A percentile compares a stretch with the other conserved stretches of the same genome.
phyloP scores from a whole-genome alignment of 2,888 invertebrate species.

The Chelonus formosanus region DNA sequence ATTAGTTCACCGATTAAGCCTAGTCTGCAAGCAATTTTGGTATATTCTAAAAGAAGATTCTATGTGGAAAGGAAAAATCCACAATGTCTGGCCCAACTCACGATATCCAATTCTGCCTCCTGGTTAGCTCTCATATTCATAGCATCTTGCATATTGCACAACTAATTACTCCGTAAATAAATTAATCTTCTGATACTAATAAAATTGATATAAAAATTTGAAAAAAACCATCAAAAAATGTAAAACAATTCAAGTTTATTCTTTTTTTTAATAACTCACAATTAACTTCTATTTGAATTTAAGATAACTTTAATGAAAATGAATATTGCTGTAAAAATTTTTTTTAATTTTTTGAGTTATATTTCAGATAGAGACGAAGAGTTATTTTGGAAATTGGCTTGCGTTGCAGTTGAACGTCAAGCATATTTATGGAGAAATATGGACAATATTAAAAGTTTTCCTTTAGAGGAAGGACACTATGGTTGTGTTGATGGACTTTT shows the following conservation, averaged over 20 bases:
- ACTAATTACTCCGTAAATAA: conserved; percentile 51
- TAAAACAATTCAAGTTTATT: background rate
- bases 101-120: conserved; percentile 55
- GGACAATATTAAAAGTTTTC: conserved; percentile 66
- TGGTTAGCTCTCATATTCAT: conserved; percentile 54
- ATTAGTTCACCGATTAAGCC: conserved; percentile 67
- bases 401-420: conserved; percentile 71
- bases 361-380: conserved; percentile 62
- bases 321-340: background rate
- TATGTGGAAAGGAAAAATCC: conserved; percentile 67
- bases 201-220: background rate
- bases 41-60: conserved; percentile 69
- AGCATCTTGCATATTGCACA: conserved; percentile 45
- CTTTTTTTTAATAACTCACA: background rate
- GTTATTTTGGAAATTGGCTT: conserved; percentile 69
- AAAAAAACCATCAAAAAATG: background rate
- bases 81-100: conserved; percentile 54
- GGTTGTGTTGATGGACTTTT: conserved; percentile 71
- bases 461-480: conserved; percentile 68
- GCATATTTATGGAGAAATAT: conserved; percentile 68
- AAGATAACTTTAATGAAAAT: background rate
- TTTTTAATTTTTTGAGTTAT: background rate
- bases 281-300: too few species aligned
- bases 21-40: conserved; percentile 69
- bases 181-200: conserved; percentile 38